A percentile compares a stretch with the other conserved stretches of the same genome.
Conservation (phyloP, 2,888 invertebrate genomes). For the Ischnus inquisitorius region DNA sequence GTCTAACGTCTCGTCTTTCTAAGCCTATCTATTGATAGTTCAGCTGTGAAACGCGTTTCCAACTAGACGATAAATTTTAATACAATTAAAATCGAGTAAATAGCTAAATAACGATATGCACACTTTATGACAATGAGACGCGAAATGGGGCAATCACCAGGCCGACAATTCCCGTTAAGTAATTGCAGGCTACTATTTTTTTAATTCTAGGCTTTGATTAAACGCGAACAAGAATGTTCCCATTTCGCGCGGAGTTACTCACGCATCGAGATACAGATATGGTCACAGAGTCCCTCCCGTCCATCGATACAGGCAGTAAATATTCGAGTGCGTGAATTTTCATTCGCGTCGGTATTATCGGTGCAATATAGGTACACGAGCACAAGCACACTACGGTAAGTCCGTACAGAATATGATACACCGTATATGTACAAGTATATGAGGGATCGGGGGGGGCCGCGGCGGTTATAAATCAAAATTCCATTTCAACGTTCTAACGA, state of each 20-base stretch:
- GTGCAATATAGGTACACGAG: constrained; percentile 14
- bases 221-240: constrained; percentile 70
- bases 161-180: constrained; percentile 75
- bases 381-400: background rate
- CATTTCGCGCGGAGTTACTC: constrained; percentile 53
- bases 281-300: background rate
- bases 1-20: too few species aligned
- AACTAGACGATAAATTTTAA: too few species aligned
- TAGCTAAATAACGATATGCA: background rate
- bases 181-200: constrained; percentile 85
- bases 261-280: constrained; percentile 20
- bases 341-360: background rate
- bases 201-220: constrained; percentile 80
- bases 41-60: too few species aligned
- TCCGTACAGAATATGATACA: constrained; percentile 4
- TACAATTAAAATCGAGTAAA: background rate
- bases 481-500: constrained; percentile 86
- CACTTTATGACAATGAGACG: constrained; percentile 39
- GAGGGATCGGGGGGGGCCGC: constrained; percentile 71
- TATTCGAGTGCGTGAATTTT: background rate
- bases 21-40: too few species aligned
- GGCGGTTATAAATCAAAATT: constrained; percentile 85
- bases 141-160: constrained; percentile 49
- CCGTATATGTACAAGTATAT: constrained; percentile 45
- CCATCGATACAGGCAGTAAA: background rate